Evolutionary conservation across 2,113 vertebrate genomes (phyloP).

Genomic region (Xiphophorus maculatus): DNA sequence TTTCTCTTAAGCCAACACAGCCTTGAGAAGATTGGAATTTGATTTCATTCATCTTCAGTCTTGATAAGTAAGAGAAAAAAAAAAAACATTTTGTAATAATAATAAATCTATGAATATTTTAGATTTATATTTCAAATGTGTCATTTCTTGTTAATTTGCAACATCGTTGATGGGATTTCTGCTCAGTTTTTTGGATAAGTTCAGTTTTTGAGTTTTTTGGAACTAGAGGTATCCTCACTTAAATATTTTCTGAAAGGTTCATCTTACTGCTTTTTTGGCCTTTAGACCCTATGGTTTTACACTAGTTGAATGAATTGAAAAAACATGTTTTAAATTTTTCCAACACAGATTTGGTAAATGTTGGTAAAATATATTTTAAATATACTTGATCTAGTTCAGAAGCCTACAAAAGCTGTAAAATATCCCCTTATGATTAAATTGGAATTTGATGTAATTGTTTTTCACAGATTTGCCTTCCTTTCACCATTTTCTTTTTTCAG

Average conservation of each 20-base stretch:
- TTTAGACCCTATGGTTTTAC: not conserved
- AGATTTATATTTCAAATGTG: too few relatives aligned
- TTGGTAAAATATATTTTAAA: too few relatives aligned
- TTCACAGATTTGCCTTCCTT: conserved; percentile 13
- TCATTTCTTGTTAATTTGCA: not conserved
- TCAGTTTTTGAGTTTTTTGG: not conserved
- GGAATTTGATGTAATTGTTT: not conserved
- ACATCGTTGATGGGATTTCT: not conserved
- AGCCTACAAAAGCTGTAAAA: not conserved
- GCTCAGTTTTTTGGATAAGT: not conserved
- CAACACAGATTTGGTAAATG: too few relatives aligned
- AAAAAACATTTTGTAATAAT: not conserved
- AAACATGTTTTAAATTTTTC: not conserved
- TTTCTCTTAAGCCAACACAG: not conserved
- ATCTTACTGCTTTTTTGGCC: not conserved
- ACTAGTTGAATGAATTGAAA: not conserved
- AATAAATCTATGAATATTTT: not conserved
- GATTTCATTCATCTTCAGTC: too few relatives aligned
- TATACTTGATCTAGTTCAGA: too few relatives aligned
- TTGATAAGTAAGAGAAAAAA: too few relatives aligned
- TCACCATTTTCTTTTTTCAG: not conserved
- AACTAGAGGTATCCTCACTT: not conserved
- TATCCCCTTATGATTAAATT: not conserved
- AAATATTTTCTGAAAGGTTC: not conserved
- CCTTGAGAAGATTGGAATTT: too few relatives aligned